Conservation (phyloP, 2,113 vertebrate genomes). For the Oreochromis aureus region DNA sequence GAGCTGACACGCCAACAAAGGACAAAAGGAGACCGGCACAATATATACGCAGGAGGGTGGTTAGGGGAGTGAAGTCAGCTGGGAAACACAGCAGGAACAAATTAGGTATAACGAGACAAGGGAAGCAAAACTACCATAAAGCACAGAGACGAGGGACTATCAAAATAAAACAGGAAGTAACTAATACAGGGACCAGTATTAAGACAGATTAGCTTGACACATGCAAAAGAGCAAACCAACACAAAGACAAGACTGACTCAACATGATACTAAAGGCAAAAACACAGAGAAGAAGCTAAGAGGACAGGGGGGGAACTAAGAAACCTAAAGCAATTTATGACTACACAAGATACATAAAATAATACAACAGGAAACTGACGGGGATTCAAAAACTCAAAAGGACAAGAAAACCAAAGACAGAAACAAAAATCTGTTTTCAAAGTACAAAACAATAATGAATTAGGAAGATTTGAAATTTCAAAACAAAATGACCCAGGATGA, state of each 20-base stretch:
- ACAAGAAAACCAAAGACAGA: background rate
- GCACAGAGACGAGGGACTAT: background rate
- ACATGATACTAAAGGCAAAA: background rate
- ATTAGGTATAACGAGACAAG: accelerated
- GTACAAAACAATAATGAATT: background rate
- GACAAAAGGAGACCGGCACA: accelerated
- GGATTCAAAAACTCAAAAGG: background rate
- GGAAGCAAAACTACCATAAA: background rate
- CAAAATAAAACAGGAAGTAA: background rate
- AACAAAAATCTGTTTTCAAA: background rate
- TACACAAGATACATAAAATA: background rate
- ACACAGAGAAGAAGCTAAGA: background rate
- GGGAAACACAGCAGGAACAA: background rate
- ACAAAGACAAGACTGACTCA: background rate
- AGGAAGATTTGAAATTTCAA: accelerated
- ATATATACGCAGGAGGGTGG: background rate
- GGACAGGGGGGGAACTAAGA: background rate
- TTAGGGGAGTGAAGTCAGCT: background rate
- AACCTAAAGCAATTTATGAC: background rate
- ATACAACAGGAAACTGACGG: background rate
- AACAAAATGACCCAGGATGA: background rate
- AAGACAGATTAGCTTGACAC: background rate
- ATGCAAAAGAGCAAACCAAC: background rate
- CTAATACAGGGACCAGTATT: background rate
- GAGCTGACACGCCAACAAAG: background rate